Base-by-base conservation (phyloP, 2,797 vertebrate species). In the Adelosebastes latens region DNA sequence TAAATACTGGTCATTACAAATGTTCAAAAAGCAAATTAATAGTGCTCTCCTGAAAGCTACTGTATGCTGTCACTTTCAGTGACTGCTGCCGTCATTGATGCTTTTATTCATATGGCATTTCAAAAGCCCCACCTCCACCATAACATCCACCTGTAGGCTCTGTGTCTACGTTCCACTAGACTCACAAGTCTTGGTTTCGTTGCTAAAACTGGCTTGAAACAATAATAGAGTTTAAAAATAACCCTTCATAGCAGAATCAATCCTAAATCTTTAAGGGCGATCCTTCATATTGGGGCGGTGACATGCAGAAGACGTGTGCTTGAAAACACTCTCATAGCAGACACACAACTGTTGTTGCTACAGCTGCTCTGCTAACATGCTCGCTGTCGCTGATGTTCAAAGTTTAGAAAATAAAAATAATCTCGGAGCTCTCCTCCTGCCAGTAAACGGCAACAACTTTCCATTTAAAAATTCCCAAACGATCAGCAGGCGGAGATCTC, bases 41-140 rank as follows among this genome's bases (percentile, higher is more conserved):
- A 16, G 22, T 46, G 27, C 16, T 34, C 62, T 22, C 4, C 36
- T 49, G 3, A 61, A 36, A 55, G 56, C 24, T 8, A 18, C 52
- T 9, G 4, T 60, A 1, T n/a, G 5, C 14, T 58, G 16, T 60
- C 34, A 36, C 59, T 55, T 29, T 2, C 10, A 24, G 52, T 7
- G 0, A 53, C 52, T 10, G 70, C 39, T 55, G 14, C 18, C 32
- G 3, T 25, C 22, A n/a, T 12, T 18, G n/a, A 9, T 31, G 14
- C n/a, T 39, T 56, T 24, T 68, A 11, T 79, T 73, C 59, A 63
- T 49, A 25, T 14, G 25, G 14, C 20, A 34, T 79, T 80, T 79
- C 10, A 71, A 18, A 70, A 27, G 46, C 49, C 1, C 20, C 4
- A 16, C 10, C n/a, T 34, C 36, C n/a, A 2, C 2, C 20, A 13